These are phyloP conservation scores for Holocentrus rufus DNA, from an alignment of 2,797 vertebrate species.

Conservation along the genomic window DNA sequence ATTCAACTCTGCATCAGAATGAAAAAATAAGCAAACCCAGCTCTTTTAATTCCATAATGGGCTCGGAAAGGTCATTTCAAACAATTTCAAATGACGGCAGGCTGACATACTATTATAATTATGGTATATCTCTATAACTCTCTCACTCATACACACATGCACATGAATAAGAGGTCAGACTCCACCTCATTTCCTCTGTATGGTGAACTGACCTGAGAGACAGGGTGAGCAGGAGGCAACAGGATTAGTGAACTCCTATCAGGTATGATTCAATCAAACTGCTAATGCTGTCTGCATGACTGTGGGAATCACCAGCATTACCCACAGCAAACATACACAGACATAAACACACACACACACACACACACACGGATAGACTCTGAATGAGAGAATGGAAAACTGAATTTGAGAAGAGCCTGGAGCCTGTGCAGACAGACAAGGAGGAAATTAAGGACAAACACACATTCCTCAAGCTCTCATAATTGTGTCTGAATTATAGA, in stretches of 20 bases:
- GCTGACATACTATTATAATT: not conserved
- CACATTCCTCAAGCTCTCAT: conserved; percentile 29
- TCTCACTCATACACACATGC: conserved; percentile 38
- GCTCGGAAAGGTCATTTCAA: not conserved
- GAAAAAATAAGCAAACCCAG: no score
- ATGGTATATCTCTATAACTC: not conserved
- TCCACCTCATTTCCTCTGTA: conserved; percentile 40
- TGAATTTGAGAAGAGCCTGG: conserved; percentile 35
- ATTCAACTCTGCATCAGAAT: not conserved
- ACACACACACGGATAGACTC: conserved; percentile 9
- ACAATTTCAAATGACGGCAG: not conserved
- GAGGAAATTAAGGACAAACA: conserved; percentile 58
- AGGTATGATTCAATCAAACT: conserved; percentile 57
- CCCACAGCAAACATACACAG: conserved; percentile 47
- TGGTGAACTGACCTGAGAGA: conserved; percentile 32
- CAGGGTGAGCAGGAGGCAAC: not conserved
- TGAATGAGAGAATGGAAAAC: conserved; percentile 62
- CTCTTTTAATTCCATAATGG: no score
- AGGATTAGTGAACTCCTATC: conserved; percentile 32
- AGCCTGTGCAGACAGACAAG: conserved; percentile 41
- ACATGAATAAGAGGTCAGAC: conserved; percentile 20
- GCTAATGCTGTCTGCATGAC: conserved; percentile 49
- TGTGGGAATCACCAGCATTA: conserved; percentile 49
- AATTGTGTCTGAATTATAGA: conserved; percentile 42
- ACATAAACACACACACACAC: conserved; percentile 21